Evolutionary conservation across 2,888 invertebrate genomes (phyloP).

Genomic region (Dryocosmus kuriphilus): DNA sequence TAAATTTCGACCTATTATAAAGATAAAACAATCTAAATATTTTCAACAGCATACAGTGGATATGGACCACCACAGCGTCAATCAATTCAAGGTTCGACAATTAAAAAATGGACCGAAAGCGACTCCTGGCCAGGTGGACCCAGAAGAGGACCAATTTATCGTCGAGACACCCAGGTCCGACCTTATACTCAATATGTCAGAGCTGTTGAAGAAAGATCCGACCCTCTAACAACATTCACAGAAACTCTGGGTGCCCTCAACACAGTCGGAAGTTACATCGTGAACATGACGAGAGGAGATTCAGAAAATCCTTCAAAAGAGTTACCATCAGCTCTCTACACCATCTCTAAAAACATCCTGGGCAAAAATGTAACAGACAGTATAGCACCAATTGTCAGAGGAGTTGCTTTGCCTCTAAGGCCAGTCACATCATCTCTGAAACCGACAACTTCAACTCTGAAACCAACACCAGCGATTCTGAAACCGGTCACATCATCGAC

Average conservation of each 20-base stretch:
- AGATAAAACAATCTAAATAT: slow-evolving; percentile 14
- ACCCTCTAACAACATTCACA: slow-evolving; percentile 79
- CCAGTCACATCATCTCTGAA: slow-evolving; percentile 50
- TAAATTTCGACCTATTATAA: background rate
- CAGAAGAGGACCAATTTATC: slow-evolving; percentile 60
- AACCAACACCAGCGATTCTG: slow-evolving; percentile 46
- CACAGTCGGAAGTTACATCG: slow-evolving; percentile 90
- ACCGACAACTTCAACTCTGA: slow-evolving; percentile 43
- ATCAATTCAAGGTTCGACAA: slow-evolving; percentile 44
- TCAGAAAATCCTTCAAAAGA: slow-evolving; percentile 78
- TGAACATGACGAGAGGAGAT: slow-evolving; percentile 85
- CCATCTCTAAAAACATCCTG: slow-evolving; percentile 88
- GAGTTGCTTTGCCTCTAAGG: slow-evolving; percentile 74
- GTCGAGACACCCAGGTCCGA: slow-evolving; percentile 67
- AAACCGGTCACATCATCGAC: slow-evolving; percentile 45
- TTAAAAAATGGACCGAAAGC: slow-evolving; percentile 63
- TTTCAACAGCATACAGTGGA: slow-evolving; percentile 40
- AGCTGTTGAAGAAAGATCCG: slow-evolving; percentile 61
- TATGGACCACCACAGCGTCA: slow-evolving; percentile 15
- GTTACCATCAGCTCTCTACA: slow-evolving; percentile 87
- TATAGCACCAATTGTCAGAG: slow-evolving; percentile 86
- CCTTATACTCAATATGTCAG: slow-evolving; percentile 64
- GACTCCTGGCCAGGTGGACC: slow-evolving; percentile 64
- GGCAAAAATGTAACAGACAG: slow-evolving; percentile 89
- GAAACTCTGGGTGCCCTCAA: slow-evolving; percentile 89